These are phyloP conservation scores for Zonitis immaculata DNA, from an alignment of 2,888 invertebrate species.

Conservation along the genomic window DNA sequence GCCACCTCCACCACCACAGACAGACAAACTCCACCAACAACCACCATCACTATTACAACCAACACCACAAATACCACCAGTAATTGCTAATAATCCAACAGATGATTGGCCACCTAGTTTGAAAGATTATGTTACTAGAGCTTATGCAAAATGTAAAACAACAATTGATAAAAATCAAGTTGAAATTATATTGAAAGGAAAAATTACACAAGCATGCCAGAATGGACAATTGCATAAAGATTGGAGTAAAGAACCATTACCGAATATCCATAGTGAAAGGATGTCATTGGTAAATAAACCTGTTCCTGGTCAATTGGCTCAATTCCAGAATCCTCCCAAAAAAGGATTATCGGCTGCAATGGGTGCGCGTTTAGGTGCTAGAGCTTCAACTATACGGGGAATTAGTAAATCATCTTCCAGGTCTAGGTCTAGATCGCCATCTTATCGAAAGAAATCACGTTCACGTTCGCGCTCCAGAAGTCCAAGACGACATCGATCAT, in stretches of 20 bases:
- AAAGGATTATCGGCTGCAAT: slow-evolving; percentile 55
- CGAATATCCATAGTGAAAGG: slow-evolving; percentile 77
- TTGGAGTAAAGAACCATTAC: slow-evolving; percentile 92
- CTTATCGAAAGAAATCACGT: slow-evolving; percentile 27
- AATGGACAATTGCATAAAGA: slow-evolving; percentile 87
- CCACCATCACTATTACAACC: slow-evolving; percentile 16
- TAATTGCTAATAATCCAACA: slow-evolving; percentile 53
- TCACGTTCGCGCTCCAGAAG: slow-evolving; percentile 31
- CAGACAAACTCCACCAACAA: slow-evolving; percentile 6
- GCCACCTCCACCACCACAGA: slow-evolving; percentile 23
- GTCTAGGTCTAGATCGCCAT: slow-evolving; percentile 39
- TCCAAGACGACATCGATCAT: slow-evolving; percentile 39
- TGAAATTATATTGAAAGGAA: slow-evolving; percentile 89
- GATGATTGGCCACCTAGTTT: slow-evolving; percentile 76
- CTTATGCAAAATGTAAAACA: slow-evolving; percentile 86
- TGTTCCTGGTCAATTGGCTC: slow-evolving; percentile 54
- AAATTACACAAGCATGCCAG: slow-evolving; percentile 86
- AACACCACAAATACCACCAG: slow-evolving; percentile 34
- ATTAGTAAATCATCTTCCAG: slow-evolving; percentile 46
- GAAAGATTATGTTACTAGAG: slow-evolving; percentile 84
- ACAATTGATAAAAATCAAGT: slow-evolving; percentile 89
- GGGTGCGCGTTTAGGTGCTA: slow-evolving; percentile 56
- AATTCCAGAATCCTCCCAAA: slow-evolving; percentile 54
- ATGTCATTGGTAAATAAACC: slow-evolving; percentile 57
- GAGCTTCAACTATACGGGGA: slow-evolving; percentile 46